Evolutionary conservation across 2,888 invertebrate species (phyloP).

Genomic region (Plebejus anna): DNA sequence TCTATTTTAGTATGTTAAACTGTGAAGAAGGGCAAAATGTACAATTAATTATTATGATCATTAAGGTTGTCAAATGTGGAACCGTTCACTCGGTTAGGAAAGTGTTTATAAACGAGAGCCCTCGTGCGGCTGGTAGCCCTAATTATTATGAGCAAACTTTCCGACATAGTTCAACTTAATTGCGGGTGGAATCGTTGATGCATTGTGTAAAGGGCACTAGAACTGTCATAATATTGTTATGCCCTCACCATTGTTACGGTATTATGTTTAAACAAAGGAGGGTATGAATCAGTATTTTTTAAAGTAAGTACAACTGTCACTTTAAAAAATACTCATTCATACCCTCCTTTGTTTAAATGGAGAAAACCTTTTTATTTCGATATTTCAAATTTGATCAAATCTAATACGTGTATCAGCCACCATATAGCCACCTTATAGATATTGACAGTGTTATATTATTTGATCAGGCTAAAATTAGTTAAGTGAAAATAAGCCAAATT

Average conservation of each 20-base stretch:
- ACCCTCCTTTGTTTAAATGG: neutral
- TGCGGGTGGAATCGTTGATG: neutral
- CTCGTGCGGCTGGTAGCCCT: neutral
- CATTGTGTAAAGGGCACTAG: constrained; percentile 12
- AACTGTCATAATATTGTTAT: neutral
- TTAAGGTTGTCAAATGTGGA: neutral
- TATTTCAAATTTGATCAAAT: too few relatives aligned
- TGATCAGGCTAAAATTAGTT: too few relatives aligned
- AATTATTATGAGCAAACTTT: constrained; percentile 17
- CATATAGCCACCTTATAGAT: too few relatives aligned
- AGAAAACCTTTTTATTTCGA: too few relatives aligned
- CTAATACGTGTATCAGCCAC: too few relatives aligned
- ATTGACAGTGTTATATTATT: too few relatives aligned
- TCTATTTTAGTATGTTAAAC: neutral
- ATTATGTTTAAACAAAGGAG: neutral
- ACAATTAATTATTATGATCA: neutral
- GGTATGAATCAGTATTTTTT: neutral
- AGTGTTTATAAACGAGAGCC: neutral
- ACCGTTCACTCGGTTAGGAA: neutral
- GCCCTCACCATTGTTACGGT: neutral
- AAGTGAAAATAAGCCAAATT: too few relatives aligned
- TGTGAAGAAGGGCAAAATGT: neutral
- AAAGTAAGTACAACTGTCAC: neutral
- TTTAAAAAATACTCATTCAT: too few relatives aligned
- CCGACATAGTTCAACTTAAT: neutral